phyloP scores from a whole-genome alignment of 2,113 vertebrate genomes.

The Gallinago undulata region DNA sequence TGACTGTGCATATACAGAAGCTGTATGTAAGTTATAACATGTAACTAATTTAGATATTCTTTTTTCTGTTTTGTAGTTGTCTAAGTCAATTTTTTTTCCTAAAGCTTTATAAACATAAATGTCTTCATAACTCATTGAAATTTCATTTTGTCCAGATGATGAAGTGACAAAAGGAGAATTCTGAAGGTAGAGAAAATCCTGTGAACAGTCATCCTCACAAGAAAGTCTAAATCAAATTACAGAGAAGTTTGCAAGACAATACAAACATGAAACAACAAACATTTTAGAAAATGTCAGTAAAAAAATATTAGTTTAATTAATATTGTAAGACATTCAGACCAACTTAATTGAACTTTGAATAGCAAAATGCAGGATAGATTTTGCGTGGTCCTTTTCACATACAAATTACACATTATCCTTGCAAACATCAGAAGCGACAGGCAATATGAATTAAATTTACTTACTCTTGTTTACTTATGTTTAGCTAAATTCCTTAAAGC shows the following conservation, averaged over 20 bases:
- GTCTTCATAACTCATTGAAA: neutral
- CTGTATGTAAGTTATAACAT: neutral
- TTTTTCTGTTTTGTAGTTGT: neutral
- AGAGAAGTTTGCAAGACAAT: neutral
- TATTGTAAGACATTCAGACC: neutral
- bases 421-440: neutral
- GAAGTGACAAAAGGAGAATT: neutral
- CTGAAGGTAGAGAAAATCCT: neutral
- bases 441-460: neutral
- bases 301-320: neutral
- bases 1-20: neutral
- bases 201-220: neutral
- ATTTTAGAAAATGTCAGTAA: neutral
- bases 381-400: neutral
- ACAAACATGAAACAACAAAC: neutral
- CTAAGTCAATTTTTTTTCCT: neutral
- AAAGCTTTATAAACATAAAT: neutral
- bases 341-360: neutral
- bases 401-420: neutral
- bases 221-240: neutral
- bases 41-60: fast-evolving
- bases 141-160: neutral
- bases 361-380: neutral
- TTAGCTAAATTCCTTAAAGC: neutral
- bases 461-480: neutral